These are phyloP conservation scores for Aporophyla lueneburgensis DNA, from an alignment of 2,888 invertebrate species.

Conservation along the genomic window DNA sequence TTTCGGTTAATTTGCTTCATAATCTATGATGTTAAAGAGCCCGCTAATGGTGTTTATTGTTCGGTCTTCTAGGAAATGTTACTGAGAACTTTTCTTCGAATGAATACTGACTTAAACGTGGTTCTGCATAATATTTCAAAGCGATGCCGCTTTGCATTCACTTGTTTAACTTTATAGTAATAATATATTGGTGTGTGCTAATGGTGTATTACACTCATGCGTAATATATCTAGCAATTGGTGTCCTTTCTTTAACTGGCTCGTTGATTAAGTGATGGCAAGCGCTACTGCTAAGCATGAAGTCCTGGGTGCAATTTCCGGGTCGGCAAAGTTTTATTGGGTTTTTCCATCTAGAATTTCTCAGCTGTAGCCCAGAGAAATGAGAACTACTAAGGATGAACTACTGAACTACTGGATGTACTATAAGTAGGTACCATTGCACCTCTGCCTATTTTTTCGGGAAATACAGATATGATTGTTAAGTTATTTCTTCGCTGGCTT, in stretches of 20 bases:
- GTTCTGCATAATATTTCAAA: slow-evolving; percentile 38
- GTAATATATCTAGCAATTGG: too few species aligned
- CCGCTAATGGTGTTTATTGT: slow-evolving; percentile 56
- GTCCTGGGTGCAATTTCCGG: too few species aligned
- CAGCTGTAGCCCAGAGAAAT: too few species aligned
- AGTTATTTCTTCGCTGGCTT: not conserved
- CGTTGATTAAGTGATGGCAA: too few species aligned
- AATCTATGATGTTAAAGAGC: slow-evolving; percentile 35
- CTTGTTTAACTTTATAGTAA: slow-evolving; percentile 28
- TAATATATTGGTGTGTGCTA: not conserved
- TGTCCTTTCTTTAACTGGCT: not conserved
- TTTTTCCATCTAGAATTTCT: too few species aligned
- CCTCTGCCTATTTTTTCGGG: too few species aligned
- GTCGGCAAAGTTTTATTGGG: too few species aligned
- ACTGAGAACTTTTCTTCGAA: slow-evolving; percentile 46
- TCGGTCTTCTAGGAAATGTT: slow-evolving; percentile 19
- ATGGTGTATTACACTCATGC: not conserved
- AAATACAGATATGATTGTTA: too few species aligned
- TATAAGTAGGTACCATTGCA: too few species aligned
- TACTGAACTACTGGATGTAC: too few species aligned
- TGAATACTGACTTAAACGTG: slow-evolving; percentile 33
- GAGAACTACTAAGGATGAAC: too few species aligned
- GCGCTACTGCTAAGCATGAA: too few species aligned
- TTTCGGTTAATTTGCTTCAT: slow-evolving; percentile 53
- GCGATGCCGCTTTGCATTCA: slow-evolving; percentile 16